Evolutionary conservation across 2,888 invertebrate genomes (phyloP), one percentile per base, ranked within the genome.

Genomic region (Drosophila affinis): DNA sequence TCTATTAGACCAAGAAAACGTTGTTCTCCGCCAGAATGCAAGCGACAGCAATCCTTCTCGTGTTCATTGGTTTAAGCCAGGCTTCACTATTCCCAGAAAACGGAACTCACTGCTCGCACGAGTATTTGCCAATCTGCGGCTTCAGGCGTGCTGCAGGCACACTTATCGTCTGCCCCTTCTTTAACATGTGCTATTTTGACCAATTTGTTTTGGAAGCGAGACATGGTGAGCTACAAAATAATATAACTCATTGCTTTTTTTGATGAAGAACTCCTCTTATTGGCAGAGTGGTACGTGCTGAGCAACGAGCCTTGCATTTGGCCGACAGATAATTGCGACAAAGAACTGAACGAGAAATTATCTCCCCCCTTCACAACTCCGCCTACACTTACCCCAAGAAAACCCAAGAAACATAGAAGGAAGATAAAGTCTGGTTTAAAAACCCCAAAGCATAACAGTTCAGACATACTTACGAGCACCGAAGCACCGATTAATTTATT

Each of bases 121-220:
- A 12, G 0, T n/a, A 32, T 1, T 10, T 0, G 0, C 81, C 72
- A 1, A 21, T 78, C 2, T 81, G 81, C 45, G 75, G n/a, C 14
- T 39, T 1, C n/a, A 39, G 0, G 7, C 39, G 3, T 3, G 3
- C 7, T 3, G 0, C n/a, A n/a, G 39, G 39, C 39, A 0, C 34
- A 9, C 10, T 3, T 3, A 76, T 39, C 24, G 2, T 7, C 0
- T 79, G 79, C 34, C 64, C 64, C 10, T 74, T 82, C 3, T 1
- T 10, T 17, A 78, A 79, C 7, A 0, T 0, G 0, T 81, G 82
- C 55, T n/a, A 4, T 12, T 3, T 79, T 17, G 0, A 1, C 7
- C n/a, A 3, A 3, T 44, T 7, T 49, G 49, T 0, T 7, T 1
- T 3, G 73, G 73, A 34, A 3, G 0, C 9, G 44, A 7, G 3